Percentiles rank a stretch among this genome's conserved stretches.
Conservation (phyloP, 2,888 invertebrate genomes). For the Cheilosia soror region DNA sequence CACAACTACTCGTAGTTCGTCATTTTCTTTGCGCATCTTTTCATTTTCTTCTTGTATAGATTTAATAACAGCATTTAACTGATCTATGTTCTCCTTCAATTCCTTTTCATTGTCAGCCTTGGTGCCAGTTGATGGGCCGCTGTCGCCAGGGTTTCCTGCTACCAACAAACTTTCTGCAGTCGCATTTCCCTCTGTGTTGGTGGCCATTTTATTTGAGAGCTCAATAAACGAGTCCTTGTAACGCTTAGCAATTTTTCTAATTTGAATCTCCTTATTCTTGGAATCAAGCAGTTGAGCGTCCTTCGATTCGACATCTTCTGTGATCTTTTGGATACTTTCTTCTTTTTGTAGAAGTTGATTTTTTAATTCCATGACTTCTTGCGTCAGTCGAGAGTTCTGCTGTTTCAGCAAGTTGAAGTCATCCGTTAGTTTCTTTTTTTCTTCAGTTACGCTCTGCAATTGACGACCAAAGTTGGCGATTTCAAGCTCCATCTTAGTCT, state of each 20-base stretch:
- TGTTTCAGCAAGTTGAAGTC: conserved; percentile 86
- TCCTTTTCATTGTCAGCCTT: conserved; percentile 77
- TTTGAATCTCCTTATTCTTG: conserved; percentile 88
- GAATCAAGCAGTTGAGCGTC: conserved; percentile 88
- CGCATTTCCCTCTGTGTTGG: conserved; percentile 86
- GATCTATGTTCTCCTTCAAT: conserved; percentile 83
- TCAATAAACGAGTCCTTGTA: conserved; percentile 95
- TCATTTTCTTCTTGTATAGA: conserved; percentile 85
- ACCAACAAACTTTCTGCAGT: conserved; percentile 84
- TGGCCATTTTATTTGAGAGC: conserved; percentile 87
- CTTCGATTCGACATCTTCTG: conserved; percentile 88
- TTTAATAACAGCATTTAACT: conserved; percentile 84
- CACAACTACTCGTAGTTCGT: conserved; percentile 87
- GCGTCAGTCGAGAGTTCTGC: conserved; percentile 86
- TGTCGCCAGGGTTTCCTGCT: conserved; percentile 62
- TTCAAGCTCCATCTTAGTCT: conserved; percentile 88
- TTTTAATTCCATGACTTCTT: conserved; percentile 87
- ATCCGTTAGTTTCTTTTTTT: conserved; percentile 87
- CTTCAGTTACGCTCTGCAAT: conserved; percentile 86
- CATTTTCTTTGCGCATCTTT: conserved; percentile 86
- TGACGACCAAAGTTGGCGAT: conserved; percentile 86
- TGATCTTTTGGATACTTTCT: conserved; percentile 87
- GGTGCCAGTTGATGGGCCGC: conserved; percentile 79
- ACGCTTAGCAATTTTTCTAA: conserved; percentile 95
- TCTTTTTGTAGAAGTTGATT: conserved; percentile 85